phyloP scores from a whole-genome alignment of 2,797 vertebrate genomes.

The Spea hammondii region DNA sequence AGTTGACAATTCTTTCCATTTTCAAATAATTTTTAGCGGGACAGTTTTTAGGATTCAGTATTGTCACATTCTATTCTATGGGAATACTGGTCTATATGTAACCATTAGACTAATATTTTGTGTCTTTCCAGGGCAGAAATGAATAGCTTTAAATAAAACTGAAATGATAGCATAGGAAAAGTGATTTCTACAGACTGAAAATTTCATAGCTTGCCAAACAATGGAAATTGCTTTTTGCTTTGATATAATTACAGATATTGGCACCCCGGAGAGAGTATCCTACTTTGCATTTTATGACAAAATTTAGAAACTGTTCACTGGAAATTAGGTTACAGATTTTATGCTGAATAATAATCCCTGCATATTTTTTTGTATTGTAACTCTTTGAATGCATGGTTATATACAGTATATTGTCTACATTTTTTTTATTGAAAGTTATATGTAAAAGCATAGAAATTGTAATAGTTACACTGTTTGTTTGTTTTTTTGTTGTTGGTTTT shows the following conservation, averaged over 20 bases:
- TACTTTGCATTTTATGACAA: constrained; percentile 48
- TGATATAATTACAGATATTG: constrained; percentile 54
- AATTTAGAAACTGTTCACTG: constrained; percentile 49
- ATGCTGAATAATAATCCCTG: constrained; percentile 47
- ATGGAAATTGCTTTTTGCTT: constrained; percentile 49
- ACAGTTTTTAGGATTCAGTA: constrained; percentile 34
- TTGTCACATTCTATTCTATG: constrained; percentile 23
- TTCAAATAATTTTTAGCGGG: constrained; percentile 33
- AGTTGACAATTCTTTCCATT: constrained; percentile 1
- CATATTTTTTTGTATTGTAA: constrained; percentile 40
- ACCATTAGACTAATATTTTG: constrained; percentile 41
- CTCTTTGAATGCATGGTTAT: constrained; percentile 18
- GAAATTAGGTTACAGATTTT: constrained; percentile 50
- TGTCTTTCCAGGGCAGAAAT: constrained; percentile 41
- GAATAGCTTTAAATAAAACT: constrained; percentile 49
- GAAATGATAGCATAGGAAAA: constrained; percentile 40
- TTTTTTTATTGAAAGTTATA: constrained; percentile 25
- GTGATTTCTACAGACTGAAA: constrained; percentile 44
- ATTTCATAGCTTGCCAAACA: constrained; percentile 50
- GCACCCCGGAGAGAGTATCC: constrained; percentile 46
- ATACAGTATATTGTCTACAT: constrained; percentile 16
- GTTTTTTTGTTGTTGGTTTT: neutral
- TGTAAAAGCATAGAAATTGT: constrained; percentile 20
- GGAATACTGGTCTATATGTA: constrained; percentile 26
- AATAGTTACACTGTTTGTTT: too few relatives aligned